Evolutionary conservation across 2,797 vertebrate species (phyloP), one percentile per base, ranked within the genome.

Genomic region (Cyprinodon diabolis): DNA sequence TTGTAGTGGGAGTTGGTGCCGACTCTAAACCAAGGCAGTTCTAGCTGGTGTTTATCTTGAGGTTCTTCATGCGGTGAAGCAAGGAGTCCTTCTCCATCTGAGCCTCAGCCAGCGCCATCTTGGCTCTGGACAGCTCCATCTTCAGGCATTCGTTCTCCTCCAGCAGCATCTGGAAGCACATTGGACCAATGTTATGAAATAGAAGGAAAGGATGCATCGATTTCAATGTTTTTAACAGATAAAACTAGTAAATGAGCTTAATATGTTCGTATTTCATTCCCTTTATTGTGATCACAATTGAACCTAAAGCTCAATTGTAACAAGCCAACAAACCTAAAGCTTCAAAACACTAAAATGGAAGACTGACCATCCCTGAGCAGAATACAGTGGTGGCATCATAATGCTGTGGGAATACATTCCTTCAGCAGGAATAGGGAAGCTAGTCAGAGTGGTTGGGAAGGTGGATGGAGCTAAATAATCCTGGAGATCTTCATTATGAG

Each of bases 81-180:
- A 99, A 92, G 7, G 95, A 95, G 88, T 99, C 98, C 86, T 97
- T 97, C 92, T 98, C 97, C 95, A 96, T 96, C 75, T 98, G 96
- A 79, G 96, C 95, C 83, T 99, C 98, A 0, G 97, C 98, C 80
- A 99, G 95, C 30, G 97, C 97, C 95, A 96, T 96, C 93, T 99
- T 99, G 85, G 96, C 93, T 90, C 96, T 96, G 82, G 97, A 98
- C 81, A 99, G 91, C 91, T 98, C 96, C 84, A 96, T 86, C 83
- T 98, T 99, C 77, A 99, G 92, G 93, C 95, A 97, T 91, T 99
- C 97, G 76, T 99, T 99, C 91, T 99, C 98, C 86, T 99, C 97
- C 72, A 94, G 66, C 80, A 99, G 94, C 96, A 97, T 86, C 95
- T 96, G 89, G 7, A 68, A 71, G 63, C 4, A 65, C 43, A 52